These are phyloP conservation scores for Onychorhynchus coronatus DNA, from an alignment of 2,113 vertebrate genomes.

Conservation along the genomic window DNA sequence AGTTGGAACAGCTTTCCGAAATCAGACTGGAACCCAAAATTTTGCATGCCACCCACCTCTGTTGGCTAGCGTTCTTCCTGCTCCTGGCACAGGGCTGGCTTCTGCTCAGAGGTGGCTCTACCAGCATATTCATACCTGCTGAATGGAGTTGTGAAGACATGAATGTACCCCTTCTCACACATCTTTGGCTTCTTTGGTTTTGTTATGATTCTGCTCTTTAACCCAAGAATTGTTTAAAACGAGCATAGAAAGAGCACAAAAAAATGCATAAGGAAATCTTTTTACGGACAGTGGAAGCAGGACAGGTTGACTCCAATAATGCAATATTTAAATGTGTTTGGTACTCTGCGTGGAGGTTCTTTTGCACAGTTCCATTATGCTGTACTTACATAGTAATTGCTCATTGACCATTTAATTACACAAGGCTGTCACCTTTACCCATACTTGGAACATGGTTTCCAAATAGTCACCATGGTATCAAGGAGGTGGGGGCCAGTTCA, in stretches of 20 bases:
- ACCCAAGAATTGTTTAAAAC: background rate
- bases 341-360: constrained; percentile 15
- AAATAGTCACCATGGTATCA: background rate
- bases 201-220: background rate
- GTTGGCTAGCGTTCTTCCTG: background rate
- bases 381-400: constrained; percentile 45
- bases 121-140: background rate
- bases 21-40: background rate
- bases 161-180: background rate
- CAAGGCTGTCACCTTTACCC: constrained; percentile 42
- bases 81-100: background rate
- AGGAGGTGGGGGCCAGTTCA: background rate
- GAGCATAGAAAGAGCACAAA: background rate
- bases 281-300: background rate
- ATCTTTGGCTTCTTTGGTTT: background rate
- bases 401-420: constrained; percentile 64
- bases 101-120: background rate
- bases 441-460: background rate
- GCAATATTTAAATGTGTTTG: background rate
- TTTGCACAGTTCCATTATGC: constrained; percentile 22
- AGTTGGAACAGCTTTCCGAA: background rate
- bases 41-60: background rate
- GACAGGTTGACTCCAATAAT: background rate
- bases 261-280: background rate
- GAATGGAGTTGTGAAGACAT: background rate